Base-by-base conservation (phyloP, 2,113 vertebrate genomes). In the Crotalus tigris region DNA sequence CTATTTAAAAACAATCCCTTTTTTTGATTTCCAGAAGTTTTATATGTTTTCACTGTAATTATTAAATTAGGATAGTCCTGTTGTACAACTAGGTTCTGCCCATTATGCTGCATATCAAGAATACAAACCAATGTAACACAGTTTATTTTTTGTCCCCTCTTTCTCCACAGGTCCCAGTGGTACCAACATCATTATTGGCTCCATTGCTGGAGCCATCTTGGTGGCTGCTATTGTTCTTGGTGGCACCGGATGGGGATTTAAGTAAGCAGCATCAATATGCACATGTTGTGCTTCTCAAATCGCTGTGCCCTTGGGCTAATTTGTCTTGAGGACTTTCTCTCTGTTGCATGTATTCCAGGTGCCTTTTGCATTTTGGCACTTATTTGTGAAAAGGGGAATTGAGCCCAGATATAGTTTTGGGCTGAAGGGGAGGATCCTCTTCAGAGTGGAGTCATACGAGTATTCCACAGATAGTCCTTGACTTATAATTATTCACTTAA, bases 101-200 rank as follows among this genome's bases (percentile, higher is more conserved):
- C 91, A n/a, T 57, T 51, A 11, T 58, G 12, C 4, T 61, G 44
- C 53, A n/a, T 69, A 54, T 69, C 21, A n/a, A 33, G 17, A 13
- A 6, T 44, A 46, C 55, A 17, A 9, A 39, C 15, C 13, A 49
- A 57, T 55, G 53, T 23, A 17, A 19, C 46, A 9, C 58, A 15
- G 21, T 24, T 85, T 46, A 92, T 96, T 93, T 95, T 93, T 57
- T 92, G 88, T 85, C 51, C 88, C 93, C 97, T 96, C 97, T 97
- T 98, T 97, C 98, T 96, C 95, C 97, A 94, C 98, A 99, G 99
- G 99, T 98, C 99, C 99, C 97, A 99, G 99, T 95, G 99, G 99
- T 96, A 99, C 99, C 98, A 99, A 99, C 97, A 99, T 99, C 98
- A 99, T 99, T 96, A 99, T 99, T 94, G 99, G 99, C 97, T 99